Evolutionary conservation across 2,797 vertebrate genomes (phyloP), one percentile per base, ranked within the genome.

Genomic region (Amniataba percoides): DNA sequence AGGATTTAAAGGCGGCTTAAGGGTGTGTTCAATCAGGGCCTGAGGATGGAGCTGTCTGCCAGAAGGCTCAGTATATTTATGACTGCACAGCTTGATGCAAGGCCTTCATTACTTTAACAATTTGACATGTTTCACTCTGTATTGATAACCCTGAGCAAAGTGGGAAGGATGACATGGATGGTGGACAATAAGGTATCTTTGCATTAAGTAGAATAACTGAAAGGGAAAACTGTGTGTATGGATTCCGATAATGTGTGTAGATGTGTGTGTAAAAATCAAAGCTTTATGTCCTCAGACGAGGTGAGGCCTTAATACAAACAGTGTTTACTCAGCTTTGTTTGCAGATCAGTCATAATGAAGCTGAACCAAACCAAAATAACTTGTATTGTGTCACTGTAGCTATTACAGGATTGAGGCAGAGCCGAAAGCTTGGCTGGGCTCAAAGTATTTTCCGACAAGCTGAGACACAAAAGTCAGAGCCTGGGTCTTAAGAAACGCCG

Each of bases 381-480:
- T 60, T 23, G 7, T 48, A 10, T 34, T 34, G n/a, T 36, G 70
- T 58, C 40, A 9, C 27, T 34, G 34, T 34, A 14, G 40, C 36
- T 40, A 51, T 60, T 43, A 19, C 4, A 57, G 52, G 55, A 27
- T n/a, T 25, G 56, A 74, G n/a, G 16, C 62, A 23, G 2, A 42
- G 25, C 48, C 48, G 51, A 42, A 48, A 52, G 16, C 61, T 61
- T 16, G 45, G 49, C 64, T 48, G 27, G 42, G 14, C 58, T 73
- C 36, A 52, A 53, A 48, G 42, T 49, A 18, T 58, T 40, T 78
- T 45, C 49, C 2, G 11, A 72, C 21, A 65, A 40, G 21, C 56
- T 53, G 46, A 65, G 56, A 61, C 51, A 68, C 48, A 57, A 25
- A 69, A 71, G 62, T 45, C 18, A 19, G 46, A 53, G 58, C 7